These are phyloP conservation scores for Centropyge bicolor DNA, from an alignment of 2,797 vertebrate species.

Conservation along the genomic window DNA sequence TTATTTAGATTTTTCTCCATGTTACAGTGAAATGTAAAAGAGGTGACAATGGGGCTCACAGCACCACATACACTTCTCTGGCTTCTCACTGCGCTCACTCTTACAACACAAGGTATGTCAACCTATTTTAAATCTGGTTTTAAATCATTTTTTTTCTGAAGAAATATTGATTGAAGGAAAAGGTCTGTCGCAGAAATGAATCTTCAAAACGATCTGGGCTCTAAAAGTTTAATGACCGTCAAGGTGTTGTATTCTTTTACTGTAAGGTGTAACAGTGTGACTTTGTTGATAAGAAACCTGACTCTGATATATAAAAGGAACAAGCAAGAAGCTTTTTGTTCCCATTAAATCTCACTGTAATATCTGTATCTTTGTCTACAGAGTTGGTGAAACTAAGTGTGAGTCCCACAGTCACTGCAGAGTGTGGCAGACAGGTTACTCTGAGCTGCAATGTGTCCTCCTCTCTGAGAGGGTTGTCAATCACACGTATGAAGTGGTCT, in stretches of 20 bases:
- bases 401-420: constrained; percentile 26
- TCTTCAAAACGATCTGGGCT: neutral
- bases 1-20: constrained; percentile 1
- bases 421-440: constrained; percentile 53
- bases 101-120: constrained; percentile 66
- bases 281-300: neutral
- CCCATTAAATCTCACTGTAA: neutral
- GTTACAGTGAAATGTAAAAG: constrained; percentile 41
- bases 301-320: neutral
- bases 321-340: too few species aligned
- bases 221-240: too few species aligned
- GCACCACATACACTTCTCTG: constrained; percentile 28
- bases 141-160: neutral
- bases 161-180: neutral
- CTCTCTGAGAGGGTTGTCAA: neutral
- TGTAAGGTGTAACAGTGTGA: neutral
- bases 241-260: too few species aligned
- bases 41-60: constrained; percentile 51
- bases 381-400: constrained; percentile 50
- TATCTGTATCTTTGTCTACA: constrained; percentile 39
- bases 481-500: constrained; percentile 71
- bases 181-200: neutral
- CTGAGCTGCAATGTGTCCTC: constrained; percentile 63
- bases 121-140: too few species aligned
- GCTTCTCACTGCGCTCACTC: constrained; percentile 39